Percentiles rank a stretch among this genome's conserved stretches.
phyloP scores from a whole-genome alignment of 2,888 invertebrate species.

The Schizotus pectinicornis region DNA sequence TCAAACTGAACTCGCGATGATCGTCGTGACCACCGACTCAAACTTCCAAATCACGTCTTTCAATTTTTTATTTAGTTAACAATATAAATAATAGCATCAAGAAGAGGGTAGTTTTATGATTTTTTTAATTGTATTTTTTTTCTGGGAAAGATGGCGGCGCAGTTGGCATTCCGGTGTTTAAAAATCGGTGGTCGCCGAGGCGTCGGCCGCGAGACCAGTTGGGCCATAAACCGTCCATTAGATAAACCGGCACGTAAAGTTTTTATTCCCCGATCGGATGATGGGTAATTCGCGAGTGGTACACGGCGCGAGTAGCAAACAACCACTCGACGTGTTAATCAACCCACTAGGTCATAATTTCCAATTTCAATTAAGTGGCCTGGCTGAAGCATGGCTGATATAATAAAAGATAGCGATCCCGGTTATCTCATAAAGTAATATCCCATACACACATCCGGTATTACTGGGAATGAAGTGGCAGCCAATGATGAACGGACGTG shows the following conservation, averaged over 20 bases:
- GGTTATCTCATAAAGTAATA: conserved; percentile 54
- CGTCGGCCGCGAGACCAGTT: background rate
- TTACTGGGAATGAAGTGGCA: conserved; percentile 56
- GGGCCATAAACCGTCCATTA: conserved; percentile 29
- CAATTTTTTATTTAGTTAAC: too few relatives aligned
- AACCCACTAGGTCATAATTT: conserved; percentile 50
- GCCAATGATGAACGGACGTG: conserved; percentile 59
- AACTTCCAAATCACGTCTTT: too few relatives aligned
- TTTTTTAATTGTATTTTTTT: too few relatives aligned
- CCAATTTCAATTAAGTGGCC: conserved; percentile 55
- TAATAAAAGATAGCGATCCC: conserved; percentile 55
- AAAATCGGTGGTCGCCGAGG: too few relatives aligned
- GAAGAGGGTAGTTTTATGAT: too few relatives aligned
- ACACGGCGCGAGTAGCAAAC: conserved; percentile 33
- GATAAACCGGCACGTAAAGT: conserved; percentile 35
- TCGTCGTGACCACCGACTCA: too few relatives aligned
- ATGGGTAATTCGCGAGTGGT: conserved; percentile 28
- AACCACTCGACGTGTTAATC: conserved; percentile 41
- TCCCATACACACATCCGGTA: conserved; percentile 51
- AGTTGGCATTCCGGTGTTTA: too few relatives aligned
- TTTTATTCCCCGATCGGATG: conserved; percentile 31
- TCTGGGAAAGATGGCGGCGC: too few relatives aligned
- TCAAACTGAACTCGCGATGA: too few relatives aligned
- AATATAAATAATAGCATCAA: too few relatives aligned
- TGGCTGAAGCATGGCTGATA: conserved; percentile 44